Base-by-base conservation (phyloP, 2,113 vertebrate species). In the Sander vitreus region DNA sequence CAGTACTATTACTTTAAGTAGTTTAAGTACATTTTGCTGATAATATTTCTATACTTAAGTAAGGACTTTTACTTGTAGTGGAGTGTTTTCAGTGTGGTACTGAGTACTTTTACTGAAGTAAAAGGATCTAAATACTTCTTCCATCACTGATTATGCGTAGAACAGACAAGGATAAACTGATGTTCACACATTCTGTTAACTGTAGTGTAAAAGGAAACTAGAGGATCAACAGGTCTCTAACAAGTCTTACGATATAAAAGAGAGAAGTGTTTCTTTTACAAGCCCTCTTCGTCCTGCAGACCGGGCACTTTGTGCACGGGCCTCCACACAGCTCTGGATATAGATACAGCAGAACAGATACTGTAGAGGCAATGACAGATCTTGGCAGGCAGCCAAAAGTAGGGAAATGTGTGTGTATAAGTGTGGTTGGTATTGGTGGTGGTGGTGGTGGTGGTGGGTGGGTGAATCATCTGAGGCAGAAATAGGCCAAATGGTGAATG, bases 391-490 rank as follows among this genome's bases (percentile, higher is more conserved):
- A n/a, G 92, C 93, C 93, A 93, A 82, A 80, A 62, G 66, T 70
- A 13, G 54, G 73, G 39, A 75, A 68, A 73, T 48, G 63, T 64
- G 68, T 74, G 76, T 76, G 47, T 70, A 36, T 66, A 30, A 50
- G 76, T 47, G 60, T 75, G 74, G 7, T 14, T 27, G 45, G 51
- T 0, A 23, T 60, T 16, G 81, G n/a, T n/a, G n/a, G n/a, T n/a
- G n/a, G n/a, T n/a, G n/a, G 70, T 0, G 59, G 62, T 12, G 65
- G 58, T 11, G 45, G 27, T 59, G 23, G 62, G 62, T 72, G 71
- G 9, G 15, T 78, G 86, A 75, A 89, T 93, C 92, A 94, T 92
- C 93, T 92, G 92, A 92, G 88, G 91, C 86, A 93, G 88, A 94
- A 91, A 91, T 91, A 92, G 93, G 90, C 90, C 91, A 94, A 93